Conservation (phyloP, 2,888 invertebrate genomes). For the Panorpa germanica region DNA sequence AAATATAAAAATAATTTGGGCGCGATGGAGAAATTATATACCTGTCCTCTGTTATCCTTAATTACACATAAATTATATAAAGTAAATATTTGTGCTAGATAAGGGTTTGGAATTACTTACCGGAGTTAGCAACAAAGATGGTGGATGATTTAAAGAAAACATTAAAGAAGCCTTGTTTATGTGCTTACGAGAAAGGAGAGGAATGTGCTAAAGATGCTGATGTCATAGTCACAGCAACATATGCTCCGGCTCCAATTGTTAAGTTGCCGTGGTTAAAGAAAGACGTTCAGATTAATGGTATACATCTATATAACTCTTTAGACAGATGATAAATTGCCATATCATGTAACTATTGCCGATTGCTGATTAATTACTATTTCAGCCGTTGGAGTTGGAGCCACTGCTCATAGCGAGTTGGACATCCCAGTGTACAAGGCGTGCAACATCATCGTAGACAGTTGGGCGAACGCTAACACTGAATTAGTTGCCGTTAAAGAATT, state of each 20-base stretch:
- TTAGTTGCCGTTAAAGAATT: constrained; percentile 27
- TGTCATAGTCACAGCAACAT: constrained; percentile 40
- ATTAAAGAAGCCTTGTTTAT: too few relatives aligned
- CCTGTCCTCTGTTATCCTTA: too few relatives aligned
- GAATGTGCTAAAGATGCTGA: constrained; percentile 35
- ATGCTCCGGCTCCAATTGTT: constrained; percentile 28
- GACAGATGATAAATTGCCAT: too few relatives aligned
- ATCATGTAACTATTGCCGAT: too few relatives aligned
- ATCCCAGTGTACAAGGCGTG: constrained; percentile 27
- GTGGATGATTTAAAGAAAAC: constrained; percentile 20
- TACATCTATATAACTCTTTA: constrained; percentile 11
- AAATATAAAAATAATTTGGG: too few relatives aligned
- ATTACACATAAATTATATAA: too few relatives aligned
- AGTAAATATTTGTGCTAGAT: too few relatives aligned
- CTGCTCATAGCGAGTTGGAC: constrained; percentile 30
- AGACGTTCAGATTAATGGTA: constrained; percentile 41
- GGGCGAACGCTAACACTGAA: constrained; percentile 29
- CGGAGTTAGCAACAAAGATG: constrained; percentile 19
- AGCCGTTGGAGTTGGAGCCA: constrained; percentile 37
- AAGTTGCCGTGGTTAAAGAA: constrained; percentile 28
- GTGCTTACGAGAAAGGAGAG: constrained; percentile 18
- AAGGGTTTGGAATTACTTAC: constrained; percentile 37
- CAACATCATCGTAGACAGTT: constrained; percentile 33
- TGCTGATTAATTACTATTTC: constrained; percentile 12
- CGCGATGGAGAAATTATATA: too few relatives aligned